Conservation (phyloP, 1,140 invertebrate species). For the Hestina assimilis region DNA sequence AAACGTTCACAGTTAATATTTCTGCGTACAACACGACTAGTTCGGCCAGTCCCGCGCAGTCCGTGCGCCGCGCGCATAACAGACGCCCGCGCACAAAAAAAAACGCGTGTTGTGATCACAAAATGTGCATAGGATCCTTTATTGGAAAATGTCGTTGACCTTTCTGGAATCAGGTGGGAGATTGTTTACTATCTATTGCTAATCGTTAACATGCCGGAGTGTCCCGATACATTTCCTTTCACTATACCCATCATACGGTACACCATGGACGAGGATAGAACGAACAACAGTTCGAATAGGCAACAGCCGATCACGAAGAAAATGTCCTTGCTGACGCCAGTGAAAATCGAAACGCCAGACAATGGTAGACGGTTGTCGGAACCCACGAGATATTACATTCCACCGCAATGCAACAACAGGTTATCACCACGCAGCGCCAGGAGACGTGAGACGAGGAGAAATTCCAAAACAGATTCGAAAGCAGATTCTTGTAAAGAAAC, state of each 20-base stretch:
- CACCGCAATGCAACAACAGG: conserved; percentile 69
- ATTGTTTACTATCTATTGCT: conserved; percentile 51
- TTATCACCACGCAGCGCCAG: conserved; percentile 66
- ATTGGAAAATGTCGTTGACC: conserved; percentile 51
- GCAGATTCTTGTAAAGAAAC: conserved; percentile 47
- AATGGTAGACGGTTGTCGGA: conserved; percentile 58
- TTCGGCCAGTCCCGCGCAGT: conserved; percentile 31
- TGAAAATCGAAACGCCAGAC: conserved; percentile 69
- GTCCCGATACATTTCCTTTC: conserved; percentile 63
- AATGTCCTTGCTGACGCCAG: conserved; percentile 62
- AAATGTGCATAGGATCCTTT: conserved; percentile 27
- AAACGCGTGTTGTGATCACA: conserved; percentile 17
- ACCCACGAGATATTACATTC: conserved; percentile 64
- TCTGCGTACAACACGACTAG: conserved; percentile 4
- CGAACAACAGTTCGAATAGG: conserved; percentile 37
- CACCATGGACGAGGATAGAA: conserved; percentile 65
- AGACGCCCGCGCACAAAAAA: conserved; percentile 38
- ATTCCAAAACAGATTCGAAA: conserved; percentile 50
- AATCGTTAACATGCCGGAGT: conserved; percentile 64
- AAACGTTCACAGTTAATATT: conserved; percentile 17
- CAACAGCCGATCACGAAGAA: conserved; percentile 60
- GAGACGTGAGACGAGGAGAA: conserved; percentile 54
- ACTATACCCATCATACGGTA: conserved; percentile 70
- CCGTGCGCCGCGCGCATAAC: conserved; percentile 26
- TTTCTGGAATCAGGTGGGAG: conserved; percentile 34